Evolutionary conservation across 2,888 invertebrate species (phyloP).

Genomic region (Drosophila ezoana): DNA sequence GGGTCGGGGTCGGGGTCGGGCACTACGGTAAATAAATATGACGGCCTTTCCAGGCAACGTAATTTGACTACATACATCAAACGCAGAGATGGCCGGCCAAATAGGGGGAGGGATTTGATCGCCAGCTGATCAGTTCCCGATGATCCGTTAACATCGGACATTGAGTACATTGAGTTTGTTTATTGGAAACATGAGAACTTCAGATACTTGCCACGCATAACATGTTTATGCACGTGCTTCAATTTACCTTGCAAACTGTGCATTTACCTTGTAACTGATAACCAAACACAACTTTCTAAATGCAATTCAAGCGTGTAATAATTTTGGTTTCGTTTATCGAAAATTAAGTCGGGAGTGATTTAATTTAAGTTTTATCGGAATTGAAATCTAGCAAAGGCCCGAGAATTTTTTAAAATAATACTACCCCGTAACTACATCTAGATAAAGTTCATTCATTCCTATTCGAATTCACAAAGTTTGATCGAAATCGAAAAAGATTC

Average conservation of each 20-base stretch:
- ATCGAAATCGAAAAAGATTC: too few relatives aligned
- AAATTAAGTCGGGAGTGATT: neutral
- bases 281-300: constrained; percentile 9
- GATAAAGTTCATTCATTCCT: too few relatives aligned
- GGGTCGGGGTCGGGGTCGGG: constrained; percentile 15
- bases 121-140: constrained; percentile 52
- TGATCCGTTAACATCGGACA: constrained; percentile 53
- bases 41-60: constrained; percentile 74
- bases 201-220: neutral
- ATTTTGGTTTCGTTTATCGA: too few relatives aligned
- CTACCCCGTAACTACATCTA: too few relatives aligned
- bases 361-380: neutral
- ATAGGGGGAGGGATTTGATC: constrained; percentile 15
- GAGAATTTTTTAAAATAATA: too few relatives aligned
- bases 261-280: neutral
- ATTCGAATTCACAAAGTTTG: too few relatives aligned
- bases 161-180: constrained; percentile 20
- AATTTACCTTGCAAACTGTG: constrained; percentile 2
- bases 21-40: constrained; percentile 71
- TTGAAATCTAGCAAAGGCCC: too few relatives aligned
- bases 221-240: constrained; percentile 6
- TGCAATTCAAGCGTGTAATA: neutral
- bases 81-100: neutral
- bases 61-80: constrained; percentile 74
- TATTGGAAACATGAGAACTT: constrained; percentile 41